Evolutionary conservation across 2,888 invertebrate species (phyloP), one percentile per base, ranked within the genome.

Genomic region (Oscheius sp.): DNA sequence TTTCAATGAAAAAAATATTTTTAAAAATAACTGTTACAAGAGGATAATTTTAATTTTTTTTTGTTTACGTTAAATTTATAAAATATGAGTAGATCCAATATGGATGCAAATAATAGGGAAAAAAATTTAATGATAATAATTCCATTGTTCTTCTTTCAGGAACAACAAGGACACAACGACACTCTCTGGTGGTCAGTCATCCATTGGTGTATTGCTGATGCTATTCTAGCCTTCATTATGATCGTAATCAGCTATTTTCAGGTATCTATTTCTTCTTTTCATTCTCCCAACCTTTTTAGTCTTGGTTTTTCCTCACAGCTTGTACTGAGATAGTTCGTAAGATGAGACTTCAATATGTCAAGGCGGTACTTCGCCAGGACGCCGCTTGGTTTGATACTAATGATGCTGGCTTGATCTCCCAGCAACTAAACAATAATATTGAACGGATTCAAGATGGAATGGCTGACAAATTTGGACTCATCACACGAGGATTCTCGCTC

Each of bases 401-500:
- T 24, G 63, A 72, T 12, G 67, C 75, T 1, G 78, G 78, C n/a
- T 63, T 49, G 24, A 72, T 79, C 49, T 69, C 70, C n/a, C 69
- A 68, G n/a, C 67, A 75, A 20, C 57, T 79, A 28, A 75, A 74
- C 64, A 67, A 47, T 17, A 67, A 67, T 28, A 59, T 67, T 26
- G 67, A 67, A 24, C 8, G 59, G 36, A 67, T 67, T 20, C 59
- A 38, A 12, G 67, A 67, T 26, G 67, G 67, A 33, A 59, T 67
- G 74, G 75, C 74, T 2, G 75, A 75, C 59, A 77, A 77, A 41
- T 59, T 69, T 3, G 77, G 75, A 14, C 67, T 79, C 51, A 50
- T 79, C 12, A 64, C 75, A 9, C 70, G 78, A 1, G 78, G 78
- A 17, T 72, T 77, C 33, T 63, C 75, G 6, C 74, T 77, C 70